Conservation (phyloP, 2,888 invertebrate species). For the Tetranychus piercei region DNA sequence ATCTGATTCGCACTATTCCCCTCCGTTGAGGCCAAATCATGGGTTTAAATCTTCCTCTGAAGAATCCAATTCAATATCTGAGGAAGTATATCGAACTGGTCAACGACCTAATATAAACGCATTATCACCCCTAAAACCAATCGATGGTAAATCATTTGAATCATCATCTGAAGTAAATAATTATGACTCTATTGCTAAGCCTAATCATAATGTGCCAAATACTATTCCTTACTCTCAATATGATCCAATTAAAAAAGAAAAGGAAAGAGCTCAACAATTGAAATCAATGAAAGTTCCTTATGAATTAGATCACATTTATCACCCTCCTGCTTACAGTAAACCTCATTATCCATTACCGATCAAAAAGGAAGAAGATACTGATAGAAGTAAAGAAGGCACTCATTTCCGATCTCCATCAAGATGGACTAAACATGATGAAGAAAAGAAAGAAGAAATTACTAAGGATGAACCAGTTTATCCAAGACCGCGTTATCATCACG, state of each 20-base stretch:
- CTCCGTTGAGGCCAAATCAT: background rate
- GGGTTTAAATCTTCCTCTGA: too few relatives aligned
- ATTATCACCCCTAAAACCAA: background rate
- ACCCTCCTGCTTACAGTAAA: background rate
- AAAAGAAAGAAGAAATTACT: background rate
- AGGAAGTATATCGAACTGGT: background rate
- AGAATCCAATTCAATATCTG: background rate
- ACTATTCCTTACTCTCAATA: background rate
- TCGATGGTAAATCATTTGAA: background rate
- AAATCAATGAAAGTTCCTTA: slow-evolving; percentile 3
- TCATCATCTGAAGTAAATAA: background rate
- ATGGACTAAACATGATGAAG: background rate
- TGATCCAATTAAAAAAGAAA: background rate
- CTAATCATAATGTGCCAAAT: background rate
- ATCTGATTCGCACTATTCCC: background rate
- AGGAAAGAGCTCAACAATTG: background rate
- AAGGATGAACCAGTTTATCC: background rate
- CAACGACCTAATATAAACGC: background rate
- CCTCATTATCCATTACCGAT: background rate
- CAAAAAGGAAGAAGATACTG: background rate
- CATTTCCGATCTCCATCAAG: background rate
- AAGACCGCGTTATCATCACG: background rate
- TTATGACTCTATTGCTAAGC: background rate
- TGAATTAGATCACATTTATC: background rate
- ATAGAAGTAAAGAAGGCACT: background rate